A percentile compares a stretch with the other conserved stretches of the same genome.
Evolutionary conservation across 1,140 invertebrate genomes (phyloP).

Genomic region (Ostrea denselamellosa): DNA sequence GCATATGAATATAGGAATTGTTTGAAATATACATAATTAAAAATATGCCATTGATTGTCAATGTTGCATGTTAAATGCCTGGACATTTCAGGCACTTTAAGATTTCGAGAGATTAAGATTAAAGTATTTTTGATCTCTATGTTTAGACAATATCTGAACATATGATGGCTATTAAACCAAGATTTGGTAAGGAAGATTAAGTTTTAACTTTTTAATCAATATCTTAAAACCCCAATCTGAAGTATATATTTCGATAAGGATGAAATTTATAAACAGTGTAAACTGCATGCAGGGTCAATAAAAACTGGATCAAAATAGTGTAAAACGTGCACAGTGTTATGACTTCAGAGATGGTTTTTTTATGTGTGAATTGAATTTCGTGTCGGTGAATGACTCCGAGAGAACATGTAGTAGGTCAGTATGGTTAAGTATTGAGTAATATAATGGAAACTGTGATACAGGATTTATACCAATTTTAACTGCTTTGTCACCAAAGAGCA

Average conservation of each 20-base stretch:
- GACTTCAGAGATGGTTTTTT: no score
- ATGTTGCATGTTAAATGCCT: background rate
- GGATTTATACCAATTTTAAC: background rate
- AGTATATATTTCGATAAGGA: background rate
- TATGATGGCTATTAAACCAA: background rate
- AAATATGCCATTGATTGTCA: background rate
- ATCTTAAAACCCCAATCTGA: slow-evolving; percentile 1
- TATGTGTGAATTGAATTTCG: no score
- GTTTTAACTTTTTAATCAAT: slow-evolving; percentile 30
- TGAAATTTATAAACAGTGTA: background rate
- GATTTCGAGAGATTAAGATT: slow-evolving; percentile 18
- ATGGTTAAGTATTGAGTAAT: no score
- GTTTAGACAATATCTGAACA: background rate
- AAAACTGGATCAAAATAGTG: background rate
- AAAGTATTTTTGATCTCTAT: background rate
- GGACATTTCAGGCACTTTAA: slow-evolving; percentile 26
- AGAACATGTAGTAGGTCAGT: no score
- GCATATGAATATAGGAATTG: background rate
- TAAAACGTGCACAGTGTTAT: no score
- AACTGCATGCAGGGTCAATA: background rate
- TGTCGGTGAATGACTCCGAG: no score
- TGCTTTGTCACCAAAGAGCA: background rate
- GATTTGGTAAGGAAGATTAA: slow-evolving; percentile 14
- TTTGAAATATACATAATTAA: background rate
- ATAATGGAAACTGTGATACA: no score